These are phyloP conservation scores for Isoperla grammatica DNA, from an alignment of 2,888 invertebrate genomes.

Conservation along the genomic window DNA sequence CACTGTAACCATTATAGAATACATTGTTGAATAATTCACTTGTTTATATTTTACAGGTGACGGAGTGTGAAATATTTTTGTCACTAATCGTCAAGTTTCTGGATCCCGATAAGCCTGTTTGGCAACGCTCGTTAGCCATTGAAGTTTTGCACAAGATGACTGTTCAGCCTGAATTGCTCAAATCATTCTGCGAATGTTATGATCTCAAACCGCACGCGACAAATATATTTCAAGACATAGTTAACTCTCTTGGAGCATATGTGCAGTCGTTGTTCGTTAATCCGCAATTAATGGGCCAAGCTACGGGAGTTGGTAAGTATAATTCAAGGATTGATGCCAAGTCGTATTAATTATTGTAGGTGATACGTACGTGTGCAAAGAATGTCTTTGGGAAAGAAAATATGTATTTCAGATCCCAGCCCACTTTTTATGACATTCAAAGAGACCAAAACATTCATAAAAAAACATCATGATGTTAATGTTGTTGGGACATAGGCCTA, in stretches of 20 bases:
- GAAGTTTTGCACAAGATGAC: slow-evolving; percentile 95
- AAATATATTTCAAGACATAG: slow-evolving; percentile 91
- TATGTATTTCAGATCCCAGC: too few relatives aligned
- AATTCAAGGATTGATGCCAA: too few relatives aligned
- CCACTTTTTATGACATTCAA: too few relatives aligned
- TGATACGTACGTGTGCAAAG: too few relatives aligned
- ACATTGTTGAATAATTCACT: not conserved
- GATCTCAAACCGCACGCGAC: slow-evolving; percentile 92
- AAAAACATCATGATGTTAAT: too few relatives aligned
- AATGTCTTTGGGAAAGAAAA: too few relatives aligned
- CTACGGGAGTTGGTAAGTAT: slow-evolving; percentile 31
- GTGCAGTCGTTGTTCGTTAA: slow-evolving; percentile 86
- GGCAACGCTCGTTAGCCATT: slow-evolving; percentile 92
- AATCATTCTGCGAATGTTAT: slow-evolving; percentile 91
- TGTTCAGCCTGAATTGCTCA: slow-evolving; percentile 78
- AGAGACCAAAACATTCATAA: too few relatives aligned
- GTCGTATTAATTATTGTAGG: too few relatives aligned
- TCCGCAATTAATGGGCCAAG: slow-evolving; percentile 57
- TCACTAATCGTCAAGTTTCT: slow-evolving; percentile 95
- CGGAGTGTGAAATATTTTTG: slow-evolving; percentile 97
- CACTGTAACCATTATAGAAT: too few relatives aligned
- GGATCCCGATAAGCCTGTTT: slow-evolving; percentile 93
- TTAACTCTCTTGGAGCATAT: slow-evolving; percentile 88
- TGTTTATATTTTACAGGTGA: slow-evolving; percentile 56
- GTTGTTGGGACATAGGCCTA: too few relatives aligned